Conservation (phyloP, 2,888 invertebrate species). For the Hirtodrosophila cameraria region DNA sequence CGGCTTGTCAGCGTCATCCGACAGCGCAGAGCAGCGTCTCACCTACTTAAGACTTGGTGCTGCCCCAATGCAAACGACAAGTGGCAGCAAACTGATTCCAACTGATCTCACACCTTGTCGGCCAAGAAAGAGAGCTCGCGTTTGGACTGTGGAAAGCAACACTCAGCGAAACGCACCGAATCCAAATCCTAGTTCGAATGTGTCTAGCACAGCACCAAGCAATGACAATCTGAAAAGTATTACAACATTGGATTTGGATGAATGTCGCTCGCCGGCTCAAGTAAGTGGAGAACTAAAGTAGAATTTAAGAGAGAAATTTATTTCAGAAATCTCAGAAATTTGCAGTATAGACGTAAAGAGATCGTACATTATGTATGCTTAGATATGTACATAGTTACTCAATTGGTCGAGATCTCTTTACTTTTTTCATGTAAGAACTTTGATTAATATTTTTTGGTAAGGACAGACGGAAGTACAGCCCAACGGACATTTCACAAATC, state of each 20-base stretch:
- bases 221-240: constrained; percentile 4
- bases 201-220: neutral
- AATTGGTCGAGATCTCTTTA: no score
- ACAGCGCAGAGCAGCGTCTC: constrained; percentile 12
- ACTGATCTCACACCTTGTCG: constrained; percentile 71
- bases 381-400: no score
- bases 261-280: constrained; percentile 8
- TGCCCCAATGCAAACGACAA: constrained; percentile 4
- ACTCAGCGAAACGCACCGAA: no score
- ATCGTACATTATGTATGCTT: no score
- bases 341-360: no score
- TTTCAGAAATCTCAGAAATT: neutral
- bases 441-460: no score
- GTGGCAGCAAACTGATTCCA: constrained; percentile 4
- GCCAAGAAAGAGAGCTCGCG: constrained; percentile 46
- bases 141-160: constrained; percentile 41
- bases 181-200: no score
- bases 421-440: no score
- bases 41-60: constrained; percentile 4
- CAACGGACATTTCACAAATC: no score
- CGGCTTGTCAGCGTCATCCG: neutral
- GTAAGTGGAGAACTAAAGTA: constrained; percentile 6
- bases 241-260: constrained; percentile 1
- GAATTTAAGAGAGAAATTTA: neutral
- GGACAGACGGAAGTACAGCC: no score